A percentile compares a stretch with the other conserved stretches of the same genome.
Evolutionary conservation across 1,140 invertebrate genomes (phyloP).

Genomic region (Nylanderia fulva): DNA sequence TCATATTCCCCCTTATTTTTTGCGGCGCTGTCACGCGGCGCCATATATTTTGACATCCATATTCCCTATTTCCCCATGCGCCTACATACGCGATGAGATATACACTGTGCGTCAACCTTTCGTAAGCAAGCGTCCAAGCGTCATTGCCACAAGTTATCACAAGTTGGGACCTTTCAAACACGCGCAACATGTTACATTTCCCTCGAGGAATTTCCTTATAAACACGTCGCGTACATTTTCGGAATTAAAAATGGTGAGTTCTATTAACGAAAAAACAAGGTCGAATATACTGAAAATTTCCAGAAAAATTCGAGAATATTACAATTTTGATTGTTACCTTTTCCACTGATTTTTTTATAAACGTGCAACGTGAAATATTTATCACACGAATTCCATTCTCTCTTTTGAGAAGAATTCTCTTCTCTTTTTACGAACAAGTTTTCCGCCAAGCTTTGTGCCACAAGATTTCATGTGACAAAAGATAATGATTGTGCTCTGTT

Average conservation of each 20-base stretch:
- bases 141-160: slow-evolving; percentile 39
- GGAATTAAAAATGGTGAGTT: background rate
- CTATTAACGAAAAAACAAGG: background rate
- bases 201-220: background rate
- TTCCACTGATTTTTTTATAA: background rate
- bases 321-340: background rate
- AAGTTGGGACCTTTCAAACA: slow-evolving; percentile 8
- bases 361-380: slow-evolving; percentile 35
- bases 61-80: slow-evolving; percentile 60
- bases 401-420: slow-evolving; percentile 37
- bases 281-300: background rate
- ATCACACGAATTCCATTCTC: slow-evolving; percentile 15
- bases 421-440: background rate
- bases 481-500: slow-evolving; percentile 45
- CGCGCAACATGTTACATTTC: background rate
- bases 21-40: slow-evolving; percentile 74
- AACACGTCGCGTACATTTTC: background rate
- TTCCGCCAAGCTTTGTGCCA: slow-evolving; percentile 4
- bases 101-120: slow-evolving; percentile 15
- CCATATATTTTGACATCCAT: slow-evolving; percentile 78
- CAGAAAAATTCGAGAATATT: background rate
- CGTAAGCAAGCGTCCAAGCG: slow-evolving; percentile 20
- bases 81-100: slow-evolving; percentile 34
- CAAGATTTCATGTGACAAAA: slow-evolving; percentile 67
- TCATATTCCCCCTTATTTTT: slow-evolving; percentile 81